Evolutionary conservation across 1,140 invertebrate genomes (phyloP).

Genomic region (Pantala flavescens): DNA sequence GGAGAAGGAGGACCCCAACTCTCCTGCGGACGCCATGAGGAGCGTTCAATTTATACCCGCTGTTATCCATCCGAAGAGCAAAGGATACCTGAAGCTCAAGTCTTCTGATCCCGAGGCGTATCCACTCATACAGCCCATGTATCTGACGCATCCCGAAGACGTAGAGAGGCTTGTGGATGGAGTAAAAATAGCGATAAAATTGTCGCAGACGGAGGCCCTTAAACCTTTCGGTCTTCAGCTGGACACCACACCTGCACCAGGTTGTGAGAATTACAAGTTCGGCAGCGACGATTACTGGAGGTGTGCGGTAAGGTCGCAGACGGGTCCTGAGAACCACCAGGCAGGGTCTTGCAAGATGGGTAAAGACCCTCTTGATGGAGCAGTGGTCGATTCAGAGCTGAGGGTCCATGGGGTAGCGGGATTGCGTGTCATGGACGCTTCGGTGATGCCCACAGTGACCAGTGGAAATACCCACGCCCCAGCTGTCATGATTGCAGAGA

Average conservation of each 20-base stretch:
- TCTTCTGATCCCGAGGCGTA: constrained; percentile 64
- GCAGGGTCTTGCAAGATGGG: constrained; percentile 76
- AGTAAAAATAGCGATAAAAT: constrained; percentile 54
- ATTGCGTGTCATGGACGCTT: constrained; percentile 64
- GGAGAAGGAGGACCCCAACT: constrained; percentile 31
- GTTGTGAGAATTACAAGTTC: constrained; percentile 59
- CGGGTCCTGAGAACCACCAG: constrained; percentile 75
- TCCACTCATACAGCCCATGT: constrained; percentile 77
- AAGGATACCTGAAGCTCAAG: constrained; percentile 59
- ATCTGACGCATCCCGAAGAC: constrained; percentile 65
- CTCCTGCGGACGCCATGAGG: constrained; percentile 31
- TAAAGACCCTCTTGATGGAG: constrained; percentile 46
- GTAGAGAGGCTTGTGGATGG: constrained; percentile 62
- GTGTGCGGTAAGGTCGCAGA: constrained; percentile 62
- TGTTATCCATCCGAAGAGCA: constrained; percentile 66
- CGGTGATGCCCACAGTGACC: constrained; percentile 62
- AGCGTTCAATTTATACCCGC: constrained; percentile 54
- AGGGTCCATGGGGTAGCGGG: constrained; percentile 55
- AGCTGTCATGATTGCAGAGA: constrained; percentile 73
- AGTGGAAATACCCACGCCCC: constrained; percentile 75
- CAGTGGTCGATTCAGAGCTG: constrained; percentile 61
- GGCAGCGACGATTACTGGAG: constrained; percentile 71
- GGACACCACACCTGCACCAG: constrained; percentile 55
- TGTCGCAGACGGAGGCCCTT: constrained; percentile 56
- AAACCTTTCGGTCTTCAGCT: constrained; percentile 53